Base-by-base conservation (phyloP, 2,888 invertebrate genomes). In the Melolontha melolontha region DNA sequence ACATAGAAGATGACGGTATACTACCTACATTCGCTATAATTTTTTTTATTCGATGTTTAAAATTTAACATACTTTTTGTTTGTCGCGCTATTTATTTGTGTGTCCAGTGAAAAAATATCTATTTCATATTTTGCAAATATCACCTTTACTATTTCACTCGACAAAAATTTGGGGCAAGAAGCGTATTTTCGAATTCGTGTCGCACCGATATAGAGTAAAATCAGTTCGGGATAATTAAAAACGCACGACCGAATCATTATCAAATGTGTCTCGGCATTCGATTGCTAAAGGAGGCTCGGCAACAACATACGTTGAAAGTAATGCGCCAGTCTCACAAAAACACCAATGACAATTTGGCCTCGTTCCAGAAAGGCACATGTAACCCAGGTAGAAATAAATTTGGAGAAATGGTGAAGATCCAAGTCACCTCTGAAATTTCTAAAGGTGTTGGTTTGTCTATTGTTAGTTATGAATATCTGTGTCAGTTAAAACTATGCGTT, bases 151-250 rank as follows among this genome's bases (percentile, higher is more conserved):
- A 47, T 34, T 39, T 62, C 29, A 16, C 47, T 34, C 11, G 5
- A 39, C 17, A 16, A 34, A 62, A 47, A 62, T 62, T 62, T 44
- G 47, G 59, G 59, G 47, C 59, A 62, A 39, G 27, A 10, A n/a
- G 16, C 47, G 29, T 62, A 62, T 62, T 62, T 62, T 47, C 34
- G 59, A 47, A 62, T 62, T 22, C 16, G 59, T 55, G 55, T 41
- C 55, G 34, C 34, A 47, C 34, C 47, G 47, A 62, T 47, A 62
- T 47, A 40, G 40, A 40, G 40, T 40, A 14, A 17, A 54, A 34
- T 5, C 40, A 34, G 47, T 29, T 59, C 16, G 34, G n/a, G 47
- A 47, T 62, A 62, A 62, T 62, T 62, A 62, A 62, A 47, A 47
- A 47, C 17, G 47, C 47, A 62, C 47, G 34, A 22, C 1, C n/a